Percentiles rank a stretch among this genome's conserved stretches.
Evolutionary conservation across 2,113 vertebrate genomes (phyloP).

Genomic region (Gobiocypris rarus): DNA sequence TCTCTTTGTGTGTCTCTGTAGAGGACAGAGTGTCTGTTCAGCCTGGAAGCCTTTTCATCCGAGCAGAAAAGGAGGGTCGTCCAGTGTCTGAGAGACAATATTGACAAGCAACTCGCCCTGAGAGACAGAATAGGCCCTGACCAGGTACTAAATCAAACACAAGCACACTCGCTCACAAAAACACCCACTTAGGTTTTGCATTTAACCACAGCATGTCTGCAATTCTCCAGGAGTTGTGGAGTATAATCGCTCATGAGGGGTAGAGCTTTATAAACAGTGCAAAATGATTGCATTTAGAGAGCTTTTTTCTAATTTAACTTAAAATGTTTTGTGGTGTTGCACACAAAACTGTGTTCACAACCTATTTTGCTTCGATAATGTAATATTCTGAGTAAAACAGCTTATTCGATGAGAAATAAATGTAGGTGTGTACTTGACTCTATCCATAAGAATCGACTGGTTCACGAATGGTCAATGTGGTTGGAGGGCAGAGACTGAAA

Average conservation of each 20-base stretch:
- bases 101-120: slow-evolving; percentile 81
- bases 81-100: slow-evolving; percentile 90
- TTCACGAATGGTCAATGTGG: neutral
- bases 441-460: neutral
- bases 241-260: neutral
- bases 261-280: neutral
- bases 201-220: slow-evolving; percentile 14
- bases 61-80: slow-evolving; percentile 91
- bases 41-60: slow-evolving; percentile 86
- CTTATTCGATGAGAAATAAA: neutral
- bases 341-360: neutral
- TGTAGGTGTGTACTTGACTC: no score
- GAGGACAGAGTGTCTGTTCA: slow-evolving; percentile 83
- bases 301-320: neutral
- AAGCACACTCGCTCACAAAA: neutral
- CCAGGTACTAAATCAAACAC: slow-evolving; percentile 73
- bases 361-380: neutral
- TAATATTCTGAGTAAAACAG: neutral
- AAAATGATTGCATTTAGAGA: neutral
- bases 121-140: slow-evolving; percentile 57
- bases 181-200: neutral
- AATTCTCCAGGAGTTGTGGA: neutral
- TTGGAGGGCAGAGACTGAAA: neutral
- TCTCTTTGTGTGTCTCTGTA: slow-evolving; percentile 53
- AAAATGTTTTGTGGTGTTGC: neutral